Conservation (phyloP, 2,888 invertebrate genomes). For the Andrena camellia region DNA sequence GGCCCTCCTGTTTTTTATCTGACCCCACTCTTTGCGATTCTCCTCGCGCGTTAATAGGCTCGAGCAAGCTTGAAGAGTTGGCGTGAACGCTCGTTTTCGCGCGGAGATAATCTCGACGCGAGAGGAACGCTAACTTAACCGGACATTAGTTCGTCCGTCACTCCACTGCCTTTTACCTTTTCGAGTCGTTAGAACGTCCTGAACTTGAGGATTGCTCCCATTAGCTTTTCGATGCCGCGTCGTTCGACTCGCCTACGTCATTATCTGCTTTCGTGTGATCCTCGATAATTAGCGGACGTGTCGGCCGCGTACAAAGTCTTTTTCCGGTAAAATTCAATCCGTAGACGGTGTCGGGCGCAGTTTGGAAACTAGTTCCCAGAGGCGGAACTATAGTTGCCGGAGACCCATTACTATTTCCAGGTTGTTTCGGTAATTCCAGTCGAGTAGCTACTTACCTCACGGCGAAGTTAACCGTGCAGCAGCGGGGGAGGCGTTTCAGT, state of each 20-base stretch:
- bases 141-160: not conserved
- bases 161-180: not conserved
- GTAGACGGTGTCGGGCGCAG: constrained; percentile 42
- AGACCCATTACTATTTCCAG: constrained; percentile 62
- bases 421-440: constrained; percentile 63
- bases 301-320: constrained; percentile 17
- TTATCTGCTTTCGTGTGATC: not conserved
- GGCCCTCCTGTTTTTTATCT: constrained; percentile 10
- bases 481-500: constrained; percentile 39
- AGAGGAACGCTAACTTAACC: too few relatives aligned
- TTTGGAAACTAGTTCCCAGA: constrained; percentile 64
- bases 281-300: not conserved
- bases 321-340: constrained; percentile 65
- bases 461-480: constrained; percentile 41
- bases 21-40: not conserved
- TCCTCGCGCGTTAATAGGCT: not conserved
- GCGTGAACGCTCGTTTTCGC: too few relatives aligned
- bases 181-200: not conserved
- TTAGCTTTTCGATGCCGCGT: not conserved
- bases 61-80: not conserved
- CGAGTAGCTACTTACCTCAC: constrained; percentile 58
- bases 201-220: not conserved
- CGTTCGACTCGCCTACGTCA: not conserved
- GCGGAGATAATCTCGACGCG: too few relatives aligned
- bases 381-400: constrained; percentile 43